Evolutionary conservation across 30 jellyfish, hydroid and myxozoan species (phyloP).

Genomic region (Euphysa ruthae): DNA sequence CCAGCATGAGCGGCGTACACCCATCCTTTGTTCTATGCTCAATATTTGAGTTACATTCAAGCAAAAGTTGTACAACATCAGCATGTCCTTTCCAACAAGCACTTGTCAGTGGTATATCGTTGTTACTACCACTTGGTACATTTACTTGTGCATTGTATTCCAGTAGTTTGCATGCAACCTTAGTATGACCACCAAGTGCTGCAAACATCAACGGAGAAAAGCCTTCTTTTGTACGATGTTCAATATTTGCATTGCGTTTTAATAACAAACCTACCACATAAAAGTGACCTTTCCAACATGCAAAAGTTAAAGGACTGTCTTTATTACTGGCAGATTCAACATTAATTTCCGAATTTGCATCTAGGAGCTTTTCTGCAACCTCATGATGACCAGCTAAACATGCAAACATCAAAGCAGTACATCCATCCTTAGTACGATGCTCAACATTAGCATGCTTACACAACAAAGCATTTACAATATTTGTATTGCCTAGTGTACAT

Average conservation of each 20-base stretch:
- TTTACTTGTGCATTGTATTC: conserved; percentile 73
- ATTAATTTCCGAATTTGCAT: conserved; percentile 66
- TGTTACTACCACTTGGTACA: conserved; percentile 88
- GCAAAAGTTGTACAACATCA: conserved; percentile 71
- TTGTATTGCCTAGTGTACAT: conserved; percentile 88
- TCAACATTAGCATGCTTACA: conserved; percentile 82
- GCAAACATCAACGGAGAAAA: conserved; percentile 97
- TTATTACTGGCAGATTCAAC: conserved; percentile 92
- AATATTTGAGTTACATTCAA: conserved; percentile 56
- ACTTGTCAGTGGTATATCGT: conserved; percentile 92
- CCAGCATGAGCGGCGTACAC: conserved; percentile 93
- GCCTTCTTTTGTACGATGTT: conserved; percentile 93
- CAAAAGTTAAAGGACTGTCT: conserved; percentile 94
- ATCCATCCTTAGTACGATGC: conserved; percentile 95
- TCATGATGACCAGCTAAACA: conserved; percentile 74
- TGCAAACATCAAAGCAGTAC: conserved; percentile 98
- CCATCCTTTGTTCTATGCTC: conserved; percentile 97
- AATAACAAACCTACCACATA: conserved; percentile 76
- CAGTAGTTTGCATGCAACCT: conserved; percentile 79
- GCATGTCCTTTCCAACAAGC: conserved; percentile 99
- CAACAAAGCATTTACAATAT: conserved; percentile 66
- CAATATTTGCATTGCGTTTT: conserved; percentile 70
- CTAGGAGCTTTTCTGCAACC: conserved; percentile 78
- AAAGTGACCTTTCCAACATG: conserved; percentile 93
- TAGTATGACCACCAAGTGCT: conserved; percentile 93